Percentiles rank a stretch among this genome's conserved stretches.
phyloP scores from a whole-genome alignment of 2,888 invertebrate genomes.

The Auanema freiburgensis region DNA sequence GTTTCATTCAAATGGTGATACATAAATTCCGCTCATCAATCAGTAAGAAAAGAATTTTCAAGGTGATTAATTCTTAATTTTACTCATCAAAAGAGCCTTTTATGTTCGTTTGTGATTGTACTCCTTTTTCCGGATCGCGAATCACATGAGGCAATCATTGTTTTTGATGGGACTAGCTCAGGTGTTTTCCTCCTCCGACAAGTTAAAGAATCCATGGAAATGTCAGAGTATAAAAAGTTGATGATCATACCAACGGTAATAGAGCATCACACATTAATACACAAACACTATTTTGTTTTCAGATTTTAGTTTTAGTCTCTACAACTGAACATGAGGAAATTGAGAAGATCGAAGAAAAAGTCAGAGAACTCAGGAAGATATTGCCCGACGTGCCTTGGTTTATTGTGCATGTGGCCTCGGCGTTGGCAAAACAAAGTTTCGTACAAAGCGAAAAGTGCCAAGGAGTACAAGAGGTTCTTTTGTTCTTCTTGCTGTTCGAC shows the following conservation, averaged over 20 bases:
- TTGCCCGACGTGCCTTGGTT: conserved; percentile 28
- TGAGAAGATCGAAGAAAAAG: conserved; percentile 10
- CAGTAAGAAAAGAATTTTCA: conserved; percentile 52
- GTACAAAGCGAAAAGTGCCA: conserved; percentile 12
- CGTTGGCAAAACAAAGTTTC: conserved; percentile 15
- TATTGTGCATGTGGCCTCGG: conserved; percentile 33
- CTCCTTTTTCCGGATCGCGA: conserved; percentile 32
- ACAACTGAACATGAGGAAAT: conserved; percentile 18
- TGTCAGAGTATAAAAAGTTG: conserved; percentile 31
- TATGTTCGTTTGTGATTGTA: conserved; percentile 1
- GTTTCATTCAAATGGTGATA: conserved; percentile 54
- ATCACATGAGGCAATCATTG: conserved; percentile 36
- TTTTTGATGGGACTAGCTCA: conserved; percentile 39
- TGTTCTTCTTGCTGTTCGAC: neutral
- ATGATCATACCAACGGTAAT: conserved; percentile 40
- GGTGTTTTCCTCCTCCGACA: conserved; percentile 36
- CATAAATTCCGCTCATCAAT: conserved; percentile 55
- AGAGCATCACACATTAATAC: neutral
- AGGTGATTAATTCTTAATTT: conserved; percentile 17
- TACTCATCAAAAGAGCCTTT: too few relatives aligned
- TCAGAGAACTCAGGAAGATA: conserved; percentile 15
- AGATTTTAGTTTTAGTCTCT: conserved; percentile 29
- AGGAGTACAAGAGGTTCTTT: conserved; percentile 26
- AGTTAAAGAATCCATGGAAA: conserved; percentile 36
- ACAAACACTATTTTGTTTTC: conserved; percentile 1